phyloP scores from a whole-genome alignment of 1,140 invertebrate genomes.

The Antheraea mylitta region DNA sequence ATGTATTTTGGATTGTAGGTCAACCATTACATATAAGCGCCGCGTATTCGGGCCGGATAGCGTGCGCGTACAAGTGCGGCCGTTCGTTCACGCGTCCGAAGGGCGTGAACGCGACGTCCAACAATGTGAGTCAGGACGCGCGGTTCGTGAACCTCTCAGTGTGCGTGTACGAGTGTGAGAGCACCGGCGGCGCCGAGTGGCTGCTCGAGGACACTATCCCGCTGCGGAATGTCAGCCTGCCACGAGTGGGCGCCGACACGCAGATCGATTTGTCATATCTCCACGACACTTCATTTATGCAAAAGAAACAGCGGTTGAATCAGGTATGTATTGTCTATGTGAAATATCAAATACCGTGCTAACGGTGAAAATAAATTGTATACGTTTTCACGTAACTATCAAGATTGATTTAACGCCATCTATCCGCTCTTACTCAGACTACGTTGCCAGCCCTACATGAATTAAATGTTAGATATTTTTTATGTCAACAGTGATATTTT shows the following conservation, averaged over 20 bases:
- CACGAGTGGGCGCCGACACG: slow-evolving; percentile 84
- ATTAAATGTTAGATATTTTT: too few species aligned
- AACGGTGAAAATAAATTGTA: too few species aligned
- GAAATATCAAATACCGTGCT: too few species aligned
- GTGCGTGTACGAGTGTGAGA: slow-evolving; percentile 99
- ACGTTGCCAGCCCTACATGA: too few species aligned
- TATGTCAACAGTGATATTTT: too few species aligned
- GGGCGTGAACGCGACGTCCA: slow-evolving; percentile 60
- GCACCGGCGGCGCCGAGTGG: slow-evolving; percentile 98
- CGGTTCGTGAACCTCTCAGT: slow-evolving; percentile 96
- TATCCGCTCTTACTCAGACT: too few species aligned
- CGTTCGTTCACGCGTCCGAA: slow-evolving; percentile 90
- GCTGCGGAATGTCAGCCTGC: slow-evolving; percentile 92
- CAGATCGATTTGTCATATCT: slow-evolving; percentile 91
- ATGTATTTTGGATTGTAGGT: too few species aligned
- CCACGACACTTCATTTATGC: slow-evolving; percentile 89
- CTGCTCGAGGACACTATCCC: slow-evolving; percentile 98
- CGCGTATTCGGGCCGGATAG: slow-evolving; percentile 97
- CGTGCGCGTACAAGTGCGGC: slow-evolving; percentile 96
- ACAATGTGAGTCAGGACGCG: slow-evolving; percentile 81
- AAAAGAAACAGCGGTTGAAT: slow-evolving; percentile 87
- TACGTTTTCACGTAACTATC: too few species aligned
- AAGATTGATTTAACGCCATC: too few species aligned
- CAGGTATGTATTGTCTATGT: slow-evolving; percentile 79
- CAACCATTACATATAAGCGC: slow-evolving; percentile 96